Percentiles rank a stretch among this genome's conserved stretches.
Conservation (phyloP, 2,797 vertebrate genomes). For the Dendrocincla fuliginosa region DNA sequence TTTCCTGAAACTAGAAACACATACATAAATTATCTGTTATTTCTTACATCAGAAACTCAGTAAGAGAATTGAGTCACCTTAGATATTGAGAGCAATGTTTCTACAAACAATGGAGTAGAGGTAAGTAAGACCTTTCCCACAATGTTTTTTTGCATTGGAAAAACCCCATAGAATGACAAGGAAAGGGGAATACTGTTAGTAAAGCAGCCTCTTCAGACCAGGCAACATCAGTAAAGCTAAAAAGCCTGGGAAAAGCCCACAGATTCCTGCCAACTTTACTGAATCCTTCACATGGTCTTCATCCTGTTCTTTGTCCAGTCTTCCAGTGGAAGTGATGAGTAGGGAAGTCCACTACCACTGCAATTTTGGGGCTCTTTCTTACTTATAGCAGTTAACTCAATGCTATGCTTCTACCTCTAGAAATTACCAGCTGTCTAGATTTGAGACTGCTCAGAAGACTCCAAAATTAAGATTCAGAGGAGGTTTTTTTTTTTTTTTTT, state of each 20-base stretch:
- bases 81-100: neutral
- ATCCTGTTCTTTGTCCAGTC: neutral
- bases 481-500: neutral
- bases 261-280: neutral
- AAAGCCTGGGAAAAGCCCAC: accelerated
- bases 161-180: neutral
- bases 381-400: neutral
- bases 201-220: neutral
- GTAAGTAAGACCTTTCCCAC: neutral
- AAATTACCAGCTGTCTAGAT: neutral
- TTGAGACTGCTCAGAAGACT: neutral
- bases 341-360: neutral
- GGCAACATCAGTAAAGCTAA: neutral
- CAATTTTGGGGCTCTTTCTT: neutral
- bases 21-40: neutral
- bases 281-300: neutral
- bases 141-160: neutral
- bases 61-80: neutral
- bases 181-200: neutral
- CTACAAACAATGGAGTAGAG: neutral
- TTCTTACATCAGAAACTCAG: neutral
- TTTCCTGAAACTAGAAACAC: neutral
- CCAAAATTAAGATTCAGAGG: neutral
- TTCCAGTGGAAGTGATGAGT: neutral
- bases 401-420: neutral